Evolutionary conservation across 2,888 invertebrate genomes (phyloP).

Genomic region (Chrysopilus asiliformis): DNA sequence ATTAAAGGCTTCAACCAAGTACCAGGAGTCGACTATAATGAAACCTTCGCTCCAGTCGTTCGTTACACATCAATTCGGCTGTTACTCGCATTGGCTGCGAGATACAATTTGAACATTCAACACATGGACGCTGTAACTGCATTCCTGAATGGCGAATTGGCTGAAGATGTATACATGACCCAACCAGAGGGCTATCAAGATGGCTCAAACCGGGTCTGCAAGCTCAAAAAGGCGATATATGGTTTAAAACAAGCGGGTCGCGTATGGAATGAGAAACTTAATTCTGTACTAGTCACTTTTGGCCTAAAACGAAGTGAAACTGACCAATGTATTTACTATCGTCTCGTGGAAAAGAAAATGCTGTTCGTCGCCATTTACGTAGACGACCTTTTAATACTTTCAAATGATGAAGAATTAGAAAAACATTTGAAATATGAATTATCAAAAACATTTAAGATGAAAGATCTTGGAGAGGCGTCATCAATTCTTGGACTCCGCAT

Average conservation of each 20-base stretch:
- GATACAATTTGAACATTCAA: slow-evolving; percentile 7
- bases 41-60: slow-evolving; percentile 14
- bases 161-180: too few relatives aligned
- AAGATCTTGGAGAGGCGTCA: slow-evolving; percentile 14
- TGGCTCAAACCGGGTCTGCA: too few relatives aligned
- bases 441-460: slow-evolving; percentile 13
- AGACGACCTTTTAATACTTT: slow-evolving; percentile 16
- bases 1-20: slow-evolving; percentile 11
- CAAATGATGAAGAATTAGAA: slow-evolving; percentile 10
- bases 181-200: too few relatives aligned
- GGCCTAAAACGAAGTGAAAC: slow-evolving; percentile 1
- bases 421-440: slow-evolving; percentile 12
- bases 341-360: slow-evolving; percentile 9
- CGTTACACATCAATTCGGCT: too few relatives aligned
- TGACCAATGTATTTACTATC: slow-evolving; percentile 11
- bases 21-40: slow-evolving; percentile 12
- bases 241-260: slow-evolving; percentile 15
- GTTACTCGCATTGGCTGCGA: neutral
- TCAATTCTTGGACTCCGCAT: slow-evolving; percentile 15
- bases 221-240: too few relatives aligned
- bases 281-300: slow-evolving; percentile 7
- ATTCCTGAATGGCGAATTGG: too few relatives aligned
- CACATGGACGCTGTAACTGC: slow-evolving; percentile 13
- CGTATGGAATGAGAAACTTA: slow-evolving; percentile 11
- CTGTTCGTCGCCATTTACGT: slow-evolving; percentile 18